These are phyloP conservation scores for Calephelis nemesis DNA, from an alignment of 1,140 invertebrate genomes.

Conservation along the genomic window DNA sequence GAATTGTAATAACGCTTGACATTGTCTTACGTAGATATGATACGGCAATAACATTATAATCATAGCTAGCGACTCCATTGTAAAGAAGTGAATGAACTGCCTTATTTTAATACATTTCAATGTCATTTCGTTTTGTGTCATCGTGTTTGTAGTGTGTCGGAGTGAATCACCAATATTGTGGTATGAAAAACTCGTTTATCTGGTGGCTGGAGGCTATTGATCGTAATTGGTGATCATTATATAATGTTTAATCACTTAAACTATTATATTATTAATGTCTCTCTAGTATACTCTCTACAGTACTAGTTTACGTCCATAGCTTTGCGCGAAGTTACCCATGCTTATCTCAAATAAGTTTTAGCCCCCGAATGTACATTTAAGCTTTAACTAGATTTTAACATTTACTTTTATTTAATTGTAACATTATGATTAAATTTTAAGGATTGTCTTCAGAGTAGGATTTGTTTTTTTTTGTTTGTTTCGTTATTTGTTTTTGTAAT, in stretches of 20 bases:
- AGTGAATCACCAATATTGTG: slow-evolving; percentile 16
- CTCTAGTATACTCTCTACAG: background rate
- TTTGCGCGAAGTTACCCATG: too few relatives aligned
- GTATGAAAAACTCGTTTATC: slow-evolving; percentile 15
- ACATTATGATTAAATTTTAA: too few relatives aligned
- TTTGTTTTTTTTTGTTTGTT: too few relatives aligned
- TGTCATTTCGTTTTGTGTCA: slow-evolving; percentile 18
- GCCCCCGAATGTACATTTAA: too few relatives aligned
- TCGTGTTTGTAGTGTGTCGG: slow-evolving; percentile 14
- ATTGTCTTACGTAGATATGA: slow-evolving; percentile 19
- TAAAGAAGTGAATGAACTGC: slow-evolving; percentile 36
- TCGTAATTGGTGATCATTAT: background rate
- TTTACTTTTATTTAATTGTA: too few relatives aligned
- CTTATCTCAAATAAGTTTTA: too few relatives aligned
- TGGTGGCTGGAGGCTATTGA: background rate
- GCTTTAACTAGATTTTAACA: too few relatives aligned
- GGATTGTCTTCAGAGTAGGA: too few relatives aligned
- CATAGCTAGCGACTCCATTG: slow-evolving; percentile 12
- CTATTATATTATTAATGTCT: background rate
- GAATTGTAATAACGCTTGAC: slow-evolving; percentile 2
- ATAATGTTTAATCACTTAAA: background rate
- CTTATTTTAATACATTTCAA: slow-evolving; percentile 22
- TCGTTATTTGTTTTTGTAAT: too few relatives aligned
- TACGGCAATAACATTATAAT: slow-evolving; percentile 11
- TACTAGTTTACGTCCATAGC: background rate